These are phyloP conservation scores for Tiliqua scincoides DNA, from an alignment of 2,113 vertebrate genomes.

Conservation along the genomic window DNA sequence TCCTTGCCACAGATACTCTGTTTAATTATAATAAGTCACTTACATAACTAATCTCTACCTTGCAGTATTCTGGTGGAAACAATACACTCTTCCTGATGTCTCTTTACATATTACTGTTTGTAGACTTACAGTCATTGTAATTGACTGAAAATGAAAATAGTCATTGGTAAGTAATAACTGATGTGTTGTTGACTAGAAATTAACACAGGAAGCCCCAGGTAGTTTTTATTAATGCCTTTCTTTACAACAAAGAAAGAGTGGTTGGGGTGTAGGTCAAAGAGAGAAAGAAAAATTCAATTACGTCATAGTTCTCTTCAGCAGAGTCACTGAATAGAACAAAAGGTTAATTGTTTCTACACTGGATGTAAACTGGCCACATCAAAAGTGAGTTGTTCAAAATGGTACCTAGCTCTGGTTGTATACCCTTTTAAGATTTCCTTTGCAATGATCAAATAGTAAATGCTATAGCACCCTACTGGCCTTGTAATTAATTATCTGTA, in stretches of 20 bases:
- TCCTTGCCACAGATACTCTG: not conserved
- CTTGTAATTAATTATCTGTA: not conserved
- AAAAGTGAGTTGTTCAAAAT: not conserved
- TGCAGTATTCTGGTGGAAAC: not conserved
- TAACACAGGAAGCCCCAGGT: not conserved
- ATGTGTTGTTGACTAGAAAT: not conserved
- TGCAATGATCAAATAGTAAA: not conserved
- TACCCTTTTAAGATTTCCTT: not conserved
- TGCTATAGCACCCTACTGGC: not conserved
- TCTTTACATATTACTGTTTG: not conserved
- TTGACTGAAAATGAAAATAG: not conserved
- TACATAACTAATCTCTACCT: not conserved
- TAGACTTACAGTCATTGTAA: not conserved
- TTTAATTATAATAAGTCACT: no score
- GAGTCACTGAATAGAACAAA: not conserved
- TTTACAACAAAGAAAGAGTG: not conserved
- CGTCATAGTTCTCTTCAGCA: not conserved
- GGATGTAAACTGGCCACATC: not conserved
- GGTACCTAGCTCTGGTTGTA: not conserved
- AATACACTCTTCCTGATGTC: not conserved
- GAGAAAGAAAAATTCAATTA: not conserved
- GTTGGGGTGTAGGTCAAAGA: not conserved
- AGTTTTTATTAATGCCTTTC: not conserved
- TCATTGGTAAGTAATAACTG: not conserved
- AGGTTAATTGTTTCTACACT: not conserved